phyloP scores from a whole-genome alignment of 2,888 invertebrate species.

The Thymelicus lineola region DNA sequence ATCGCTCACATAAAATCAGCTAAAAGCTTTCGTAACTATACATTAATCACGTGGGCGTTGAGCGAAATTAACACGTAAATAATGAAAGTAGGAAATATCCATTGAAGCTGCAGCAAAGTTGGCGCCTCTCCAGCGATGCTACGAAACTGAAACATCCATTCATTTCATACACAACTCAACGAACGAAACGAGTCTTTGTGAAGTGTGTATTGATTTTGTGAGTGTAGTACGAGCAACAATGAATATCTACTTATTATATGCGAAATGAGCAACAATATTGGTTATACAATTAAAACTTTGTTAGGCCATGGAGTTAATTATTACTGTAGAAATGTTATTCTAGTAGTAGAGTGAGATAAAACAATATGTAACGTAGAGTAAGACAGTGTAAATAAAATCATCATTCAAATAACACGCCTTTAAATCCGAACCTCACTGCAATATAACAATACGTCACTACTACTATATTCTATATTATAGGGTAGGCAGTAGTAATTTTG shows the following conservation, averaged over 20 bases:
- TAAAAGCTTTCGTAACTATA: slow-evolving; percentile 8
- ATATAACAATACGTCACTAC: too few species aligned
- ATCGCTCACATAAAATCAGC: neutral
- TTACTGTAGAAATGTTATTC: too few species aligned
- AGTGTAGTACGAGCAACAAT: neutral
- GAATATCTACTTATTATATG: neutral
- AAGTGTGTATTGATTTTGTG: slow-evolving; percentile 20
- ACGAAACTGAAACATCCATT: slow-evolving; percentile 27
- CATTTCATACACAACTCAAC: slow-evolving; percentile 19
- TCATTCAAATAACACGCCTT: too few species aligned
- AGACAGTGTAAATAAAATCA: too few species aligned
- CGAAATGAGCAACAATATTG: neutral
- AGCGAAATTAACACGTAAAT: slow-evolving; percentile 15
- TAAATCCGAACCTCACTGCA: too few species aligned
- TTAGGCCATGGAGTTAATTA: too few species aligned
- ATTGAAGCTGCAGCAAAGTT: slow-evolving; percentile 11
- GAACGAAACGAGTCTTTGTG: slow-evolving; percentile 19
- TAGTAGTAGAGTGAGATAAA: too few species aligned
- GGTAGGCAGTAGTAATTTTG: too few species aligned
- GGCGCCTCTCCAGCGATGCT: slow-evolving; percentile 21
- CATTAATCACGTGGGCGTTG: slow-evolving; percentile 8
- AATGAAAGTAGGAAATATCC: slow-evolving; percentile 17
- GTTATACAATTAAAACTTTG: neutral
- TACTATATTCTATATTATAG: too few species aligned
- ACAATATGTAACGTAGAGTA: too few species aligned